phyloP scores from a whole-genome alignment of 2,888 invertebrate genomes.

The Orchestes rusci region DNA sequence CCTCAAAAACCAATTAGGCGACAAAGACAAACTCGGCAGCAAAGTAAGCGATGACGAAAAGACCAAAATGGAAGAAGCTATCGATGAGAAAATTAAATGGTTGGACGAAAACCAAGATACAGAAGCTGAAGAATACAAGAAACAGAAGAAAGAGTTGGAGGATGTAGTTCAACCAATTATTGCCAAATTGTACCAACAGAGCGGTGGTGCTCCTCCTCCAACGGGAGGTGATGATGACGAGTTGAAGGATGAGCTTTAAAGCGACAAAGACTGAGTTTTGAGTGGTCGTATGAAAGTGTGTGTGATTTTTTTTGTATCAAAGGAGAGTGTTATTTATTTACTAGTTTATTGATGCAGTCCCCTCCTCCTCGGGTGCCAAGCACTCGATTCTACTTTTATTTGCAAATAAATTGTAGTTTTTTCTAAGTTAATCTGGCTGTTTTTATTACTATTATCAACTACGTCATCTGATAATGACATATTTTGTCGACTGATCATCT shows the following conservation, averaged over 20 bases:
- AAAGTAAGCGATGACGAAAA: constrained; percentile 88
- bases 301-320: too few species aligned
- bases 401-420: too few species aligned
- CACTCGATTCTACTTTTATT: too few species aligned
- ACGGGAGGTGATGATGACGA: constrained; percentile 60
- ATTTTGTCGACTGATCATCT: too few species aligned
- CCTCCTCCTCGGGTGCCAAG: too few species aligned
- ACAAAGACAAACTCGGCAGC: constrained; percentile 87
- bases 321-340: too few species aligned
- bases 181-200: constrained; percentile 88
- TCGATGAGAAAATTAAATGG: constrained; percentile 97
- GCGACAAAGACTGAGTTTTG: too few species aligned
- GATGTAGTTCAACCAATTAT: constrained; percentile 96
- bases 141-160: constrained; percentile 88
- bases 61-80: constrained; percentile 88
- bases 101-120: constrained; percentile 92
- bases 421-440: too few species aligned
- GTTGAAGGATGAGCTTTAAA: constrained; percentile 78
- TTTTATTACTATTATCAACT: too few species aligned
- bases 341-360: too few species aligned
- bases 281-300: too few species aligned
- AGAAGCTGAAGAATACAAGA: constrained; percentile 86
- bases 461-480: too few species aligned
- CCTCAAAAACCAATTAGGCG: constrained; percentile 91
- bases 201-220: constrained; percentile 71